Percentiles rank a stretch among this genome's conserved stretches.
Evolutionary conservation across 2,113 vertebrate species (phyloP).

Genomic region (Trochalopteron elliotii): DNA sequence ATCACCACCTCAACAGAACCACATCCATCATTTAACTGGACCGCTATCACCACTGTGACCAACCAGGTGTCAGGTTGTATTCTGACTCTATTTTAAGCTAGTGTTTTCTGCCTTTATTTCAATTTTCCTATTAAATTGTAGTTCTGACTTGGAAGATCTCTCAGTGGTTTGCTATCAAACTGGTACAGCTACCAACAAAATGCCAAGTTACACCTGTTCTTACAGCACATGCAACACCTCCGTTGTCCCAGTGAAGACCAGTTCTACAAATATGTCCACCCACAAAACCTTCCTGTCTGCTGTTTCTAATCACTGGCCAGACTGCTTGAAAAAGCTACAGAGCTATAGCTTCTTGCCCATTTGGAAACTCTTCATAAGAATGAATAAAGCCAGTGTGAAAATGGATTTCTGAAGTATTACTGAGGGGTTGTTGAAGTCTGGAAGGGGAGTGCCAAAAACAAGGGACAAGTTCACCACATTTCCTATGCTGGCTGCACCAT

Average conservation of each 20-base stretch:
- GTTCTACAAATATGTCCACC: not conserved
- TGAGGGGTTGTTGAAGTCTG: rapidly evolving
- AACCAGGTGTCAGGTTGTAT: too few relatives aligned
- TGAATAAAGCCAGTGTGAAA: not conserved
- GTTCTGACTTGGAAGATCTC: not conserved
- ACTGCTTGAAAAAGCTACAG: not conserved
- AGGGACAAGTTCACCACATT: rapidly evolving
- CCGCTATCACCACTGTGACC: not conserved
- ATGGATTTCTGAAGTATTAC: not conserved
- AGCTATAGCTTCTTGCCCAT: not conserved
- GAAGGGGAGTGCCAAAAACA: not conserved
- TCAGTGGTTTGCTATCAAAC: not conserved
- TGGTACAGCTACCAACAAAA: not conserved
- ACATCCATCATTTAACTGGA: not conserved
- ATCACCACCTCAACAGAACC: not conserved
- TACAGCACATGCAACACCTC: not conserved
- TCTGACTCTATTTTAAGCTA: not conserved
- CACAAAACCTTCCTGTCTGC: not conserved
- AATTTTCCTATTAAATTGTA: not conserved
- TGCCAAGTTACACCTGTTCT: not conserved
- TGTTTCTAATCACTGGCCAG: not conserved
- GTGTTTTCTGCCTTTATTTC: not conserved
- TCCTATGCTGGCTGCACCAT: not conserved
- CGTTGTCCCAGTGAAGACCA: rapidly evolving
- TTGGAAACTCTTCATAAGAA: not conserved